Conservation (phyloP, 2,888 invertebrate genomes). For the Drosophila formosana region DNA sequence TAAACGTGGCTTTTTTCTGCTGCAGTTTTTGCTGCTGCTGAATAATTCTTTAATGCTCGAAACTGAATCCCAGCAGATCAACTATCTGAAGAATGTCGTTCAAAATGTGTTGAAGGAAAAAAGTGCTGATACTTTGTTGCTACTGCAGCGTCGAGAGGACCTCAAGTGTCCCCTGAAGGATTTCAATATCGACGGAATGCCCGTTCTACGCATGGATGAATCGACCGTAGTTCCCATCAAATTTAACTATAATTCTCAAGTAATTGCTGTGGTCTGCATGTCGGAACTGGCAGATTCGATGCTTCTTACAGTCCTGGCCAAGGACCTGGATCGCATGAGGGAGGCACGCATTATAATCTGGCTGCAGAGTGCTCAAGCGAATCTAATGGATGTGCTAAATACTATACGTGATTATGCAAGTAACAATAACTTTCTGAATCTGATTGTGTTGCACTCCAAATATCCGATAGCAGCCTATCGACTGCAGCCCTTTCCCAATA, state of each 20-base stretch:
- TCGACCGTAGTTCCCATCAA: background rate
- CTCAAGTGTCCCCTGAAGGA: background rate
- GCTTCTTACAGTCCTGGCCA: constrained; percentile 24
- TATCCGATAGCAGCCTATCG: background rate
- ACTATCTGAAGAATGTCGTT: constrained; percentile 18
- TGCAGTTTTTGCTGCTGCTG: background rate
- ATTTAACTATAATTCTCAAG: constrained; percentile 1
- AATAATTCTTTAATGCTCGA: background rate
- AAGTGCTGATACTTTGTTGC: constrained; percentile 20
- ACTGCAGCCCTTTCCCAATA: constrained; percentile 26
- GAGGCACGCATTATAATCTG: constrained; percentile 29
- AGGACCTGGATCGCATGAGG: constrained; percentile 21
- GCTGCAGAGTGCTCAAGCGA: background rate
- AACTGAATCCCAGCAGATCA: background rate
- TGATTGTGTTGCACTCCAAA: constrained; percentile 25
- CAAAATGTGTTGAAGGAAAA: background rate
- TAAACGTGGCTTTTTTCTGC: background rate
- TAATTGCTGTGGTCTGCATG: constrained; percentile 35
- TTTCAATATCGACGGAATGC: background rate
- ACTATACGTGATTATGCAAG: background rate
- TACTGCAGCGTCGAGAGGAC: constrained; percentile 10
- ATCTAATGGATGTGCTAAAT: rapidly evolving
- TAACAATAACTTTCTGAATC: background rate
- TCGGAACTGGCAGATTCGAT: background rate
- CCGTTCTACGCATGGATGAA: constrained; percentile 11